These are phyloP conservation scores for Cyprinus carpio DNA, from an alignment of 2,113 vertebrate genomes.

Conservation along the genomic window DNA sequence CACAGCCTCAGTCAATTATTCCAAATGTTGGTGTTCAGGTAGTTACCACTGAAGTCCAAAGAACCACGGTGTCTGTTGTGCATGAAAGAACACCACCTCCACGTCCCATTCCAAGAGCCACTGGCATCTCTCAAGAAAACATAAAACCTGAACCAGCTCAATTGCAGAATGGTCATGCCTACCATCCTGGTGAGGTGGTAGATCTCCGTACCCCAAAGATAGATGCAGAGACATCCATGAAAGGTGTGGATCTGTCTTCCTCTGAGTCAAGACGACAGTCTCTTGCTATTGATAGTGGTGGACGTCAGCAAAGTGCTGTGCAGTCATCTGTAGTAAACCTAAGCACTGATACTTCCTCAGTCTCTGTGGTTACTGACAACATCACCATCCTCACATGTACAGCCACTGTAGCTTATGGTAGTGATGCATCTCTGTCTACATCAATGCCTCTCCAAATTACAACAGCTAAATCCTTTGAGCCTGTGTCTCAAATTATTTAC, in stretches of 20 bases:
- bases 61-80: conserved; percentile 78
- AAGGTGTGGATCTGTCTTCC: conserved; percentile 80
- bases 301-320: conserved; percentile 85
- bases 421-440: conserved; percentile 72
- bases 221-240: conserved; percentile 76
- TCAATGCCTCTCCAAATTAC: conserved; percentile 87
- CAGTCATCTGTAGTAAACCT: conserved; percentile 92
- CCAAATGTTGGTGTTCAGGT: conserved; percentile 79
- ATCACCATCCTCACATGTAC: conserved; percentile 82
- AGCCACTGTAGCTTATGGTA: conserved; percentile 74
- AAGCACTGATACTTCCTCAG: conserved; percentile 79
- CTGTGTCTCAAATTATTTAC: conserved; percentile 77
- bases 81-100: conserved; percentile 74
- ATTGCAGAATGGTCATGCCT: conserved; percentile 78
- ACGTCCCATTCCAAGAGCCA: conserved; percentile 68
- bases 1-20: conserved; percentile 69
- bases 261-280: conserved; percentile 80
- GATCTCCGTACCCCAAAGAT: conserved; percentile 90
- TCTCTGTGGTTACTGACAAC: conserved; percentile 79
- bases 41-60: conserved; percentile 80
- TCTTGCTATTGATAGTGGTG: conserved; percentile 70
- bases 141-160: conserved; percentile 69
- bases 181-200: conserved; percentile 83
- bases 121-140: conserved; percentile 73
- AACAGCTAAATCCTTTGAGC: conserved; percentile 83